These are phyloP conservation scores for Andrena marginata DNA, from an alignment of 2,888 invertebrate genomes.

Conservation along the genomic window DNA sequence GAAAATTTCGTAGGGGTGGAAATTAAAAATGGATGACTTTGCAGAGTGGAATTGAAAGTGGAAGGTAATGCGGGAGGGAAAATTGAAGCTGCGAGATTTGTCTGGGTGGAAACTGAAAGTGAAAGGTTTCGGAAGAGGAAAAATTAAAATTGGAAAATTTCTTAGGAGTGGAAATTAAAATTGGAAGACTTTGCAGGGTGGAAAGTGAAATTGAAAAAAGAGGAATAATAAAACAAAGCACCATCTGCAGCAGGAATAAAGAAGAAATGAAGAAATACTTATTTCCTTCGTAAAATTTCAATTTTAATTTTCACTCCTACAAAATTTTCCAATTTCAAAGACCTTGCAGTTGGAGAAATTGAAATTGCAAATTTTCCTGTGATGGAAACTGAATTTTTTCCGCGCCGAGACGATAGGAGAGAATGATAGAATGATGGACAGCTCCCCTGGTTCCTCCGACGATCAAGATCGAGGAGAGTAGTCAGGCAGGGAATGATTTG, in stretches of 20 bases:
- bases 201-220: not conserved
- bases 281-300: too few relatives aligned
- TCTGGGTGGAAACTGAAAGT: not conserved
- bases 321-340: too few relatives aligned
- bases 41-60: not conserved
- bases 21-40: too few relatives aligned
- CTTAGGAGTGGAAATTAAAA: not conserved
- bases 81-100: not conserved
- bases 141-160: not conserved
- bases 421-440: constrained; percentile 22
- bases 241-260: not conserved
- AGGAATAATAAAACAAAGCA: not conserved
- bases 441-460: not conserved
- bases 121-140: not conserved
- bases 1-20: not conserved
- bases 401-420: not conserved
- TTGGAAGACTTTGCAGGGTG: not conserved
- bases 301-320: too few relatives aligned
- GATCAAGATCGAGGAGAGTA: constrained; percentile 9
- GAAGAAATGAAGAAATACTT: not conserved
- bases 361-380: not conserved
- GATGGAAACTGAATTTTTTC: too few relatives aligned
- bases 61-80: not conserved
- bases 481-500: not conserved
- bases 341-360: not conserved